These are phyloP conservation scores for Lates japonicus DNA, from an alignment of 2,797 vertebrate genomes.

Conservation along the genomic window DNA sequence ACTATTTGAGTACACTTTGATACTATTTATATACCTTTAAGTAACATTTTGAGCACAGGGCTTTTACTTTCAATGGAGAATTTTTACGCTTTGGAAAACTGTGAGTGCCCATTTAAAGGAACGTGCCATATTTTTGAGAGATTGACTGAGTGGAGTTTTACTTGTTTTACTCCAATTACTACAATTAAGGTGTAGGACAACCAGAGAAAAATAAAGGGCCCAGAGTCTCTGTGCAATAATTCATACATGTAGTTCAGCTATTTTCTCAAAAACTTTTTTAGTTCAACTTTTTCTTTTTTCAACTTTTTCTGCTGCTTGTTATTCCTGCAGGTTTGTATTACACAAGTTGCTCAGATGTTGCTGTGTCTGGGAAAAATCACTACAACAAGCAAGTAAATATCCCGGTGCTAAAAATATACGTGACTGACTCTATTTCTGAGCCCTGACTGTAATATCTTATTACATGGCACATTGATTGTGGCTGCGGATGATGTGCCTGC, in stretches of 20 bases:
- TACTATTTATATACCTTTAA: background rate
- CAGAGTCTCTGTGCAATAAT: background rate
- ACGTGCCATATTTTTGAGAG: background rate
- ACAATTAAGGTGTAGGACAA: background rate
- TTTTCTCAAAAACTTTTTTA: background rate
- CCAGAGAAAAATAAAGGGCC: background rate
- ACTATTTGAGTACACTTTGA: background rate
- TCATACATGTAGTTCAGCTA: background rate
- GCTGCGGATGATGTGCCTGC: constrained; percentile 77
- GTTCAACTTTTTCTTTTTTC: constrained; percentile 1
- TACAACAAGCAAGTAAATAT: constrained; percentile 78
- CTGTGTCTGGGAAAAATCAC: constrained; percentile 74
- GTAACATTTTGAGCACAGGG: background rate
- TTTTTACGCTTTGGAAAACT: background rate
- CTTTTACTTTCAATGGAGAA: background rate
- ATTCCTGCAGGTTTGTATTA: constrained; percentile 55
- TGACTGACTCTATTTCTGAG: constrained; percentile 80
- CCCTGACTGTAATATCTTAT: constrained; percentile 80
- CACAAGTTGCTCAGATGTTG: constrained; percentile 68
- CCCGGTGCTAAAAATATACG: constrained; percentile 81
- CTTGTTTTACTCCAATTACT: too few species aligned
- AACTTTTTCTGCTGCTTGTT: constrained; percentile 20
- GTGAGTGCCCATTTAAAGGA: background rate
- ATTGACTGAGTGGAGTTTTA: background rate
- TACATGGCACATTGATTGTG: constrained; percentile 85